phyloP scores from a whole-genome alignment of 2,888 invertebrate species.

The Entomobrya proxima region DNA sequence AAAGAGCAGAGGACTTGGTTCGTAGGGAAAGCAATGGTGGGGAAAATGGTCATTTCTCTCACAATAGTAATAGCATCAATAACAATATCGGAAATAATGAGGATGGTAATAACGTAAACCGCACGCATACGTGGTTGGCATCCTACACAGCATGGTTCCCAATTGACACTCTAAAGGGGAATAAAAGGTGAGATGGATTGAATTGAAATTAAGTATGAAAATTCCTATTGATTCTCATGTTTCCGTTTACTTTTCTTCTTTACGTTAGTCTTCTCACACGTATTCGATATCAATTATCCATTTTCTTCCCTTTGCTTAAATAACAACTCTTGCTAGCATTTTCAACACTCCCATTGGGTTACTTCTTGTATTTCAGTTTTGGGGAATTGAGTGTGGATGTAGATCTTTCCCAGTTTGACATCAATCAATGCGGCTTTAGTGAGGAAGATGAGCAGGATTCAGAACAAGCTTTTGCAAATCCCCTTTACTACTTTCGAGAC shows the following conservation, averaged over 20 bases:
- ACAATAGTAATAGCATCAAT: conserved; percentile 30
- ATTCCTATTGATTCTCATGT: neutral
- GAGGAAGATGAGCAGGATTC: conserved; percentile 71
- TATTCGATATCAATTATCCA: neutral
- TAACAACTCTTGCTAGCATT: neutral
- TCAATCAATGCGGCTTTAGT: conserved; percentile 89
- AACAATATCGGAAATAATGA: conserved; percentile 15
- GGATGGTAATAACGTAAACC: conserved; percentile 13
- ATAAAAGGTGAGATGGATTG: conserved; percentile 53
- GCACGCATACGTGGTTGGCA: conserved; percentile 64
- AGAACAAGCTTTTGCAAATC: conserved; percentile 78
- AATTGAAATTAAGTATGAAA: neutral
- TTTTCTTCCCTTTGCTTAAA: neutral
- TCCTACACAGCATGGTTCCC: conserved; percentile 72
- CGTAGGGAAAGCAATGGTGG: conserved; percentile 33
- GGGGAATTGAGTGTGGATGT: conserved; percentile 86
- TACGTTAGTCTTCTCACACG: neutral
- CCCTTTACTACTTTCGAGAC: conserved; percentile 88
- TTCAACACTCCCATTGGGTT: neutral
- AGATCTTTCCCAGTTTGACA: conserved; percentile 87
- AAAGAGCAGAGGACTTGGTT: conserved; percentile 42
- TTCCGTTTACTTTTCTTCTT: neutral
- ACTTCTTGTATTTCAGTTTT: conserved; percentile 36
- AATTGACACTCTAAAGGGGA: conserved; percentile 61
- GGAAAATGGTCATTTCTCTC: conserved; percentile 25